phyloP scores from a whole-genome alignment of 1,140 invertebrate species.

The Lordiphosa stackelbergi region DNA sequence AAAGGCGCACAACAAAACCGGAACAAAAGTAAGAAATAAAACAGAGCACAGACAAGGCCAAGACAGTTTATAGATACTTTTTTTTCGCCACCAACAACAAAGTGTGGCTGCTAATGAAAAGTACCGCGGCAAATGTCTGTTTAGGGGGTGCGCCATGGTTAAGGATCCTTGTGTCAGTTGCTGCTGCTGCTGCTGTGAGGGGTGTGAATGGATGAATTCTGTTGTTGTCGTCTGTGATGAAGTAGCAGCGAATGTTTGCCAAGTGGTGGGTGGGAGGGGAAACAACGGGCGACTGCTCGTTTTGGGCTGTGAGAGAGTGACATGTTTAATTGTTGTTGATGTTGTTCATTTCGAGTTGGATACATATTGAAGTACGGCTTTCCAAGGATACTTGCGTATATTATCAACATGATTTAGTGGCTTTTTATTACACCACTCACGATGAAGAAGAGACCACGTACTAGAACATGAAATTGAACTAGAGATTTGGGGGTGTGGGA shows the following conservation, averaged over 20 bases:
- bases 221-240: conserved; percentile 24
- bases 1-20: conserved; percentile 31
- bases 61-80: conserved; percentile 60
- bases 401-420: too few relatives aligned
- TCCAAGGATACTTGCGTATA: too few relatives aligned
- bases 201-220: conserved; percentile 45
- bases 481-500: too few relatives aligned
- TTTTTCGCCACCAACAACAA: conserved; percentile 23
- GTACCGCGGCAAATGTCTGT: conserved; percentile 40
- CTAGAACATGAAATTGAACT: too few relatives aligned
- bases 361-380: not conserved
- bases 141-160: conserved; percentile 21
- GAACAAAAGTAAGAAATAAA: conserved; percentile 42
- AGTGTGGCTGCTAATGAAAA: conserved; percentile 73
- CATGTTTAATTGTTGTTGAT: conserved; percentile 32
- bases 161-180: conserved; percentile 12
- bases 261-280: conserved; percentile 1
- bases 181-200: conserved; percentile 3
- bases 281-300: conserved; percentile 10
- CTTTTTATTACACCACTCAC: too few relatives aligned
- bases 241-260: conserved; percentile 19
- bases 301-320: conserved; percentile 4
- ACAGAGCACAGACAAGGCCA: conserved; percentile 31
- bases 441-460: too few relatives aligned
- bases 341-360: conserved; percentile 24